Evolutionary conservation across 2,113 vertebrate genomes (phyloP).

Genomic region (Myotis davidii): DNA sequence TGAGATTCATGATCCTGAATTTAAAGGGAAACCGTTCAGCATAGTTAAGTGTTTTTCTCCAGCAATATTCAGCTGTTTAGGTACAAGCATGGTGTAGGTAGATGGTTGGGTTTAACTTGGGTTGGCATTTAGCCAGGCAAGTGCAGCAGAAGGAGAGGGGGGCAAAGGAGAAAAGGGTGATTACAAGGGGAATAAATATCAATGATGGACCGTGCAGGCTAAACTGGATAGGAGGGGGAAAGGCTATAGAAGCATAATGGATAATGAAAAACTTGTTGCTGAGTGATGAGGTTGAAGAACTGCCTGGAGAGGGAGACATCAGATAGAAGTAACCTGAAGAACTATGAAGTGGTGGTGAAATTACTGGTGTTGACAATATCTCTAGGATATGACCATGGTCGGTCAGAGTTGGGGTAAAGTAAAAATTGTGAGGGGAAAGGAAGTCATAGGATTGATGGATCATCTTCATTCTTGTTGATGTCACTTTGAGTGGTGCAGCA

Average conservation of each 20-base stretch:
- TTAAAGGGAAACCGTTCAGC: not conserved
- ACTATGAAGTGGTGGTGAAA: not conserved
- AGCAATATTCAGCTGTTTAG: not conserved
- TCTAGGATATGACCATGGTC: not conserved
- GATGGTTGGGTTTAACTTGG: not conserved
- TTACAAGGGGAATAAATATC: not conserved
- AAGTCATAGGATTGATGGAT: not conserved
- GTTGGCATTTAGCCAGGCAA: conserved; percentile 7
- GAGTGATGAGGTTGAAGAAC: not conserved
- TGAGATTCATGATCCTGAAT: conserved; percentile 25
- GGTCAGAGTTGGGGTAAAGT: not conserved
- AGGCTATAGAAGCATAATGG: not conserved
- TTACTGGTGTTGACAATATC: not conserved
- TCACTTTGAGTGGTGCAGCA: not conserved
- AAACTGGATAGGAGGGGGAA: not conserved
- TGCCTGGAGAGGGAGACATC: not conserved
- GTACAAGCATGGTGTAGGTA: not conserved
- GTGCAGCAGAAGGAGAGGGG: not conserved
- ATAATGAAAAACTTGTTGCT: not conserved
- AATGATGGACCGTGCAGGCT: not conserved
- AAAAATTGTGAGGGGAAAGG: not conserved
- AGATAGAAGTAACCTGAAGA: not conserved
- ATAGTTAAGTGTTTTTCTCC: not conserved
- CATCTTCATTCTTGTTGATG: not conserved
- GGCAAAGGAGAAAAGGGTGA: not conserved